Percentiles rank a stretch among this genome's conserved stretches.
Conservation (phyloP, 2,797 vertebrate genomes). For the Syndactyla subalaris region DNA sequence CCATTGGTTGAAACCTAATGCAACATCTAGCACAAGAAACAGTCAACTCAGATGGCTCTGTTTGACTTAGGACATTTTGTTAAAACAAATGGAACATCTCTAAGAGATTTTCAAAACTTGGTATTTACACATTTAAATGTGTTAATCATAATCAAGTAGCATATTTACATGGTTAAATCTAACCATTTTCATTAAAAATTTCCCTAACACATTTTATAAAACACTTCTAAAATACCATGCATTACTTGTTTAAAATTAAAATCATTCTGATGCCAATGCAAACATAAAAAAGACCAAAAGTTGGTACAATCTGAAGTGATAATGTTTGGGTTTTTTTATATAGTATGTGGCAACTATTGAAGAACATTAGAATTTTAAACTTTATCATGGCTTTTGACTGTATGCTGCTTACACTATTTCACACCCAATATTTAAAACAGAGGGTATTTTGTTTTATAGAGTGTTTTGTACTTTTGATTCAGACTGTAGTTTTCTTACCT, state of each 20-base stretch:
- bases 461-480: not conserved
- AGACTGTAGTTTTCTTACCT: not conserved
- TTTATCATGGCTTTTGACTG: not conserved
- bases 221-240: not conserved
- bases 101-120: not conserved
- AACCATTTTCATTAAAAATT: not conserved
- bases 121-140: not conserved
- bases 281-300: not conserved
- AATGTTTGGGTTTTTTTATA: not conserved
- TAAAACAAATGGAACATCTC: not conserved
- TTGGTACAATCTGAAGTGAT: not conserved
- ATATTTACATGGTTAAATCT: not conserved
- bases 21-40: not conserved
- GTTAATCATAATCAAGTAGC: not conserved
- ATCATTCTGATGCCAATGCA: not conserved
- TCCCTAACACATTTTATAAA: not conserved
- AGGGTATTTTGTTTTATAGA: not conserved
- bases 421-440: not conserved
- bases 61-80: not conserved
- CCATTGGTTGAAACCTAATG: not conserved
- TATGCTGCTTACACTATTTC: not conserved
- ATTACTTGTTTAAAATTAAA: not conserved
- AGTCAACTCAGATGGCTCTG: not conserved
- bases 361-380: not conserved
- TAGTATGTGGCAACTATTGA: rapidly evolving